phyloP scores from a whole-genome alignment of 2,797 vertebrate genomes.

The Acropternis orthonyx region DNA sequence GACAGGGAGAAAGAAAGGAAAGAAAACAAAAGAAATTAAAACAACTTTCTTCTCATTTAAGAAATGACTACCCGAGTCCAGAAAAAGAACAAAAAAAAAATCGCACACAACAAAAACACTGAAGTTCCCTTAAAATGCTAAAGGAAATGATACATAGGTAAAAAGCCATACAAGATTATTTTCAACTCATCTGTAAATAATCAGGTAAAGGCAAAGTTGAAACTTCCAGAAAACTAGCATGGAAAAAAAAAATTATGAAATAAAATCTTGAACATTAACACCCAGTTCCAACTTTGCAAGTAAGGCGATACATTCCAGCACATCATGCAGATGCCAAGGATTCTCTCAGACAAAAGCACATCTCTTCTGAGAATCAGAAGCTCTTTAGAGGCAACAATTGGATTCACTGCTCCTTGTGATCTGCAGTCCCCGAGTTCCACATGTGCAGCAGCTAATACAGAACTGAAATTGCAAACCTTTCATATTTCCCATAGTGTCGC shows the following conservation, averaged over 20 bases:
- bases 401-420: not conserved
- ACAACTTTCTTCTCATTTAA: not conserved
- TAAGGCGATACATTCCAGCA: not conserved
- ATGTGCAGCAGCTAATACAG: not conserved
- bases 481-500: not conserved
- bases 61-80: not conserved
- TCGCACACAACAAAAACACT: not conserved
- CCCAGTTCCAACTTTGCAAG: not conserved
- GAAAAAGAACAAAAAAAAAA: not conserved
- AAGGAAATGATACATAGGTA: not conserved
- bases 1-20: not conserved
- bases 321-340: not conserved
- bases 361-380: not conserved
- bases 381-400: not conserved
- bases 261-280: not conserved
- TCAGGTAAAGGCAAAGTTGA: not conserved
- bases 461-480: not conserved
- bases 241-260: not conserved
- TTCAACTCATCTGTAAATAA: not conserved
- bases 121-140: not conserved
- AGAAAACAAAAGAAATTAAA: not conserved
- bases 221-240: not conserved
- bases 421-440: not conserved
- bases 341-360: conserved; percentile 12
- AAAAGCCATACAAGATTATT: not conserved